Conservation (phyloP, 1,140 invertebrate species). For the Samia ricini region DNA sequence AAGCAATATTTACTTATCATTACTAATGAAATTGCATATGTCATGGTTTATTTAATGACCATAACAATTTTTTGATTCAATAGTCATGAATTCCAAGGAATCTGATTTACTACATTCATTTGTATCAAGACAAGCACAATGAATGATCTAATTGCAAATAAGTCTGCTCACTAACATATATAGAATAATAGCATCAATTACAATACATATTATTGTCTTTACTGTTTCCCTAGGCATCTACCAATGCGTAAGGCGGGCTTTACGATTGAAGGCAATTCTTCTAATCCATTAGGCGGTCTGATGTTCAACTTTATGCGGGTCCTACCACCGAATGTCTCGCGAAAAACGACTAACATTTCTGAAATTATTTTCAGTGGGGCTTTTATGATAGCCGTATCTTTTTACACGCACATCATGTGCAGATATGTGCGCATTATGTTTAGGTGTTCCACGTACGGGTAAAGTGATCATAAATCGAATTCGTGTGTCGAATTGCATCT, state of each 20-base stretch:
- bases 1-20: too few species aligned
- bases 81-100: background rate
- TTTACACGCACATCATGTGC: constrained; percentile 72
- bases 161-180: constrained; percentile 38
- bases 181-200: constrained; percentile 30
- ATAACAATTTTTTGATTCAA: too few species aligned
- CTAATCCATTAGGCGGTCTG: constrained; percentile 72
- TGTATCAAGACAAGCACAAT: constrained; percentile 26
- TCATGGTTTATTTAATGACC: too few species aligned
- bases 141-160: constrained; percentile 31
- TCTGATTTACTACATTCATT: background rate
- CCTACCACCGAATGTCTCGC: constrained; percentile 68
- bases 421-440: constrained; percentile 71
- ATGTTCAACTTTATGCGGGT: constrained; percentile 68
- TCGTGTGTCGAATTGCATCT: constrained; percentile 53
- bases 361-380: constrained; percentile 73
- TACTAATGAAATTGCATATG: too few species aligned
- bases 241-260: constrained; percentile 43
- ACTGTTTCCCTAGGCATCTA: constrained; percentile 44
- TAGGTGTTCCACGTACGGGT: constrained; percentile 53
- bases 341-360: constrained; percentile 67
- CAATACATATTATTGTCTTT: constrained; percentile 46
- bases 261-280: constrained; percentile 64
- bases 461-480: constrained; percentile 63
- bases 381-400: constrained; percentile 74